Base-by-base conservation (phyloP, 2,797 vertebrate genomes). In the Sarcophilus harrisii region DNA sequence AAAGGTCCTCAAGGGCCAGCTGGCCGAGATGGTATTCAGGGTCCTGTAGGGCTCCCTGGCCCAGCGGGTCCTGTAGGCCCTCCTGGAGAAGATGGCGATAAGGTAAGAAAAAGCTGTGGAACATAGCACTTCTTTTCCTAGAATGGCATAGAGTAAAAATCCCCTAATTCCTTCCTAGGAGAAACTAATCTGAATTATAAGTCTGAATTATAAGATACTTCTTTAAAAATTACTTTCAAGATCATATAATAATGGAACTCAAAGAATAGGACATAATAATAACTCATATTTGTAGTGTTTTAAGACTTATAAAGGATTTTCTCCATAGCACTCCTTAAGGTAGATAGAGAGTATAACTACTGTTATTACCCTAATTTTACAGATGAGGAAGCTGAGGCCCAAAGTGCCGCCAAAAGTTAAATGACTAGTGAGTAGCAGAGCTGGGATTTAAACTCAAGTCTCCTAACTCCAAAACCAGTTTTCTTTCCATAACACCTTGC, bases 1-100 rank as follows among this genome's bases (percentile, higher is more conserved):
- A 99, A 99, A 98, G 99, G 99, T 96, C 99, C 99, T 54, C 99
- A 99, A 98, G 99, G 99, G 38, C 99, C 99, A 0, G 99, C 99
- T 29, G 99, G 99, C 95, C 99, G 99, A 98, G 99, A 99, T 0
- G 99, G 99, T 90, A 99, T 99, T 98, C 99, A 99, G 97, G 99
- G 99, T 94, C 99, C 99, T 0, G 99, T 99, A 96, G 99, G 99
- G 95, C 99, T 99, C n/a, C 99, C 99, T 0, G 99, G 99, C 89
- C 99, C 99, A 0, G 99, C 99, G 87, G 99, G 99, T 98, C 99
- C 99, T 0, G 99, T 99, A 0, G 99, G 99, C 29, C 99, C 99
- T 93, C 99, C 99, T 0, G 99, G 99, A 98, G 99, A 99, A 98
- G 99, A 99, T 0, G 99, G 99, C 96, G 99, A 99, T 98, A 99